Percentiles rank a stretch among this genome's conserved stretches.
Evolutionary conservation across 2,113 vertebrate genomes (phyloP).

Genomic region (Alectura lathami): DNA sequence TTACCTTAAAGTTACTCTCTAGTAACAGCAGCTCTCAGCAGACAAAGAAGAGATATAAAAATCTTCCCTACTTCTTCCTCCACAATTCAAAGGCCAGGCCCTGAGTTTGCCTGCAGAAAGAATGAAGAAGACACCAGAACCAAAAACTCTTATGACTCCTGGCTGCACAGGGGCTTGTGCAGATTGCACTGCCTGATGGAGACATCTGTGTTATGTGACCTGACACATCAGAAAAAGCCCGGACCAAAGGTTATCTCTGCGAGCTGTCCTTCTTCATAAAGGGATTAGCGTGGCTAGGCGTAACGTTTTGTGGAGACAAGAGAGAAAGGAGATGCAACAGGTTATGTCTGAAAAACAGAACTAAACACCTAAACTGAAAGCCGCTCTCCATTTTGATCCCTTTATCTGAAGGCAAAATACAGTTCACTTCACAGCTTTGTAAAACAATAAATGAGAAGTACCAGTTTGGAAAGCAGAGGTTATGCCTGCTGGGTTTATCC

Average conservation of each 20-base stretch:
- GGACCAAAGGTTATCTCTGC: slow-evolving; percentile 46
- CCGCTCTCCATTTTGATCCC: not conserved
- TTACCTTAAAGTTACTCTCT: not conserved
- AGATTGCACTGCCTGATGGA: not conserved
- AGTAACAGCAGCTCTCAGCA: not conserved
- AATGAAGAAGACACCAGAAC: not conserved
- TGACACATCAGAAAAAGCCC: slow-evolving; percentile 7
- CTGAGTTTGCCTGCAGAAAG: not conserved
- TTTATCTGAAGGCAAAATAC: not conserved
- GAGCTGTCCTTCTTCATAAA: slow-evolving; percentile 37
- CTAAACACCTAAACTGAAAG: not conserved
- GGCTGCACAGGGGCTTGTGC: not conserved
- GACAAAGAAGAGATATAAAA: not conserved
- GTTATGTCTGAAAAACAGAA: not conserved
- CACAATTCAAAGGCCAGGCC: not conserved
- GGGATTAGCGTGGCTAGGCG: slow-evolving; percentile 5
- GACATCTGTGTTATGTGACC: slow-evolving; percentile 12
- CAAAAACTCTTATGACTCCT: not conserved
- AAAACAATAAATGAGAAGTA: not conserved
- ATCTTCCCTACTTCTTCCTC: not conserved
- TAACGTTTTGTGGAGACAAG: not conserved
- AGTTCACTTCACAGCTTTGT: not conserved
- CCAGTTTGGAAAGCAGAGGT: not conserved
- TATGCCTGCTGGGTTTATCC: not conserved
- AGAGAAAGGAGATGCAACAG: not conserved